Conservation (phyloP, 2,797 vertebrate species). For the Coreius guichenoti region DNA sequence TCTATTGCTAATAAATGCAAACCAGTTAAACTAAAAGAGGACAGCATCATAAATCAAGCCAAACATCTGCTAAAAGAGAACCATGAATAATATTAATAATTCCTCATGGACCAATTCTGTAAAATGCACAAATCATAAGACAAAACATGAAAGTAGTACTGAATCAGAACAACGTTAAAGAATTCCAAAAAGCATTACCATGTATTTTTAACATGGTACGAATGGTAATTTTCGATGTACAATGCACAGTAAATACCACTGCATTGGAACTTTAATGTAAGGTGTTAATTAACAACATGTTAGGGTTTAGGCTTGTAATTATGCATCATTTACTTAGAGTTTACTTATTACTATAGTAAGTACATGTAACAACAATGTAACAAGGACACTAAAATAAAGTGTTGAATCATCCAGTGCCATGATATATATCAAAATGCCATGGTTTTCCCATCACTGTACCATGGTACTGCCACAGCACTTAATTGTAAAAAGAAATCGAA, state of each 20-base stretch:
- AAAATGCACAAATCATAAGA: constrained; percentile 15
- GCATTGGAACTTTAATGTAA: background rate
- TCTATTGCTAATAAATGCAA: constrained; percentile 27
- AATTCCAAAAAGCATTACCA: background rate
- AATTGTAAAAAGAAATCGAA: background rate
- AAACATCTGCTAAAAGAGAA: constrained; percentile 34
- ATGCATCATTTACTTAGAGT: too few relatives aligned
- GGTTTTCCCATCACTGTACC: background rate
- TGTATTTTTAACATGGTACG: background rate
- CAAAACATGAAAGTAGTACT: background rate
- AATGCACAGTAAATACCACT: background rate
- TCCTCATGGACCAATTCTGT: background rate
- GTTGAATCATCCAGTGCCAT: background rate
- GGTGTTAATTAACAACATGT: too few relatives aligned
- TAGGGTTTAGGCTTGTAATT: too few relatives aligned
- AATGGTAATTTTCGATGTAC: background rate
- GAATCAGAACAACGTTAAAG: background rate
- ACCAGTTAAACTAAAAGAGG: constrained; percentile 8
- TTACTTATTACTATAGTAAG: background rate
- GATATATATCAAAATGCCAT: background rate
- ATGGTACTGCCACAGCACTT: background rate
- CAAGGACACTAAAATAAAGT: background rate
- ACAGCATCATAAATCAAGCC: constrained; percentile 12
- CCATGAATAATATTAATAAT: background rate
- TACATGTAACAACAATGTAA: background rate